These are phyloP conservation scores for Crypturellus undulatus DNA, from an alignment of 2,113 vertebrate genomes.

Conservation along the genomic window DNA sequence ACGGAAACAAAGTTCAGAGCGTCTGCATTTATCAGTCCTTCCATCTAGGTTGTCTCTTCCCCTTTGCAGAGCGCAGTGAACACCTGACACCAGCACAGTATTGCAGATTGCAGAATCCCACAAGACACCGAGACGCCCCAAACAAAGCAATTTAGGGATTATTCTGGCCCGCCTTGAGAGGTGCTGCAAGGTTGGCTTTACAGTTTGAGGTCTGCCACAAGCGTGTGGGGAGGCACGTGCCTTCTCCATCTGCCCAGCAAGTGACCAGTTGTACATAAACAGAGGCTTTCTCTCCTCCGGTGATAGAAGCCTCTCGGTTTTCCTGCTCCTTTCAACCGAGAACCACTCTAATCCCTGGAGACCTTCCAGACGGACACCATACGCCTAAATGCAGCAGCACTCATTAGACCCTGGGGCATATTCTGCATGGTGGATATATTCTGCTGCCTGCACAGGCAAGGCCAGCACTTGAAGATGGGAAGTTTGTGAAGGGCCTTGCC, in stretches of 20 bases:
- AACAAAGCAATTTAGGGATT: not conserved
- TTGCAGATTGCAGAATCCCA: not conserved
- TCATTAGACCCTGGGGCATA: not conserved
- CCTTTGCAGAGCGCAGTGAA: not conserved
- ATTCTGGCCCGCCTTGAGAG: not conserved
- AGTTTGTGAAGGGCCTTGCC: not conserved
- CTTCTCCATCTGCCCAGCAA: not conserved
- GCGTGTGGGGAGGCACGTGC: not conserved
- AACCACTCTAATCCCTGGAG: not conserved
- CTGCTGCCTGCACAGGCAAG: not conserved
- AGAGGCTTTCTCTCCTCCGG: not conserved
- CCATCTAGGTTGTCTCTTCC: not conserved
- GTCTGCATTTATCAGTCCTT: not conserved
- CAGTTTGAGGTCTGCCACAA: slow-evolving; percentile 22
- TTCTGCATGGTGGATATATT: not conserved
- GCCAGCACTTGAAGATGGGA: not conserved
- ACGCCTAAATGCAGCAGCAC: not conserved
- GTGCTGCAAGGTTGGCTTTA: not conserved
- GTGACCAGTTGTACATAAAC: not conserved
- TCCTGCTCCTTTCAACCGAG: slow-evolving; percentile 29
- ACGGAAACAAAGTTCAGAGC: not conserved
- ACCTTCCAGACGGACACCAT: not conserved
- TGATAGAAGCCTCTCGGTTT: slow-evolving; percentile 12
- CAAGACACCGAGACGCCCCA: not conserved
- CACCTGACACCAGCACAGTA: not conserved